These are phyloP conservation scores for Drosophila kikkawai DNA, from an alignment of 1,140 invertebrate genomes.

Conservation along the genomic window DNA sequence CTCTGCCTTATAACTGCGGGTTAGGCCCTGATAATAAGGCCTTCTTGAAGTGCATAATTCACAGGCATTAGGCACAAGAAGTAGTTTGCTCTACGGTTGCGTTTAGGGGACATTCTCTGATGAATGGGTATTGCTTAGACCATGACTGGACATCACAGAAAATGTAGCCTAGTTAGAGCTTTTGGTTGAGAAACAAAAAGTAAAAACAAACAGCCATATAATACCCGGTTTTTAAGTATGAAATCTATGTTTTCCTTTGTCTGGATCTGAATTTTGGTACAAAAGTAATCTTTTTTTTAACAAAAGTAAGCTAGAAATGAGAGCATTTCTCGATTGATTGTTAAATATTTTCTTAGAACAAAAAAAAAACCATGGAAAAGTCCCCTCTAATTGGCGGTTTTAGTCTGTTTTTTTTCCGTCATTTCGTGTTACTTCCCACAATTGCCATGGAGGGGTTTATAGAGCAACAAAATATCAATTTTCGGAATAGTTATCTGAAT, in stretches of 20 bases:
- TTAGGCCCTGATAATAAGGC: conserved; percentile 8
- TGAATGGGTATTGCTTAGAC: conserved; percentile 44
- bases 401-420: background rate
- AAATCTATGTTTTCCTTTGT: background rate
- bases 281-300: background rate
- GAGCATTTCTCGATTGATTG: background rate
- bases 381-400: background rate
- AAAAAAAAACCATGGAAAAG: background rate
- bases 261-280: background rate
- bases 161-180: background rate
- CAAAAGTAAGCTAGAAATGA: background rate
- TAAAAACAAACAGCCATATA: background rate
- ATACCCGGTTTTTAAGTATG: background rate
- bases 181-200: background rate
- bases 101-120: conserved; percentile 32
- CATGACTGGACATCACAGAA: background rate
- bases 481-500: conserved; percentile 16
- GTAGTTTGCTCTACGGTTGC: conserved; percentile 1
- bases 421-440: background rate
- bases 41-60: conserved; percentile 64
- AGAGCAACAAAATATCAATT: conserved; percentile 9
- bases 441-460: background rate
- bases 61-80: conserved; percentile 33
- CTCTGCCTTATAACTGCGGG: conserved; percentile 11
- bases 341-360: no score